A percentile compares a stretch with the other conserved stretches of the same genome.
These are phyloP conservation scores for Acleris literana DNA, from an alignment of 2,888 invertebrate species.

Conservation along the genomic window DNA sequence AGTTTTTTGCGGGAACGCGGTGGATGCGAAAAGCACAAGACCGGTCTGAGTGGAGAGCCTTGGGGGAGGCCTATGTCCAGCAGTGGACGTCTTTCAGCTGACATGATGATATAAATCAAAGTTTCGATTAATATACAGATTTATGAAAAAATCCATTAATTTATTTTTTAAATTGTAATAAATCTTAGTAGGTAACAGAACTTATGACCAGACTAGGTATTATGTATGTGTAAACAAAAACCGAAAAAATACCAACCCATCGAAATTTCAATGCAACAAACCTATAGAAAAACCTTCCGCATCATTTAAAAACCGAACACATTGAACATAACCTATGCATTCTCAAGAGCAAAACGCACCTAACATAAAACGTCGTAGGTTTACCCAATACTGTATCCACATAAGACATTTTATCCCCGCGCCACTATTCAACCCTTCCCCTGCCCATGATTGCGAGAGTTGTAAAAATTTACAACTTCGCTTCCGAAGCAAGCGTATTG, in stretches of 20 bases:
- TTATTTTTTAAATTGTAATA: no score
- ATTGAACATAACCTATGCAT: slow-evolving; percentile 35
- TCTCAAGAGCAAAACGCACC: slow-evolving; percentile 27
- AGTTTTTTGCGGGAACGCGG: no score
- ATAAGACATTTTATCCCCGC: slow-evolving; percentile 11
- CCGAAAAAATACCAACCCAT: not conserved
- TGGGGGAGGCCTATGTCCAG: no score
- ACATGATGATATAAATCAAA: no score
- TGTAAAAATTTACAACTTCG: slow-evolving; percentile 79
- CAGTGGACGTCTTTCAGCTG: no score
- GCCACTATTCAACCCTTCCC: slow-evolving; percentile 55
- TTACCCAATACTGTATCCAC: not conserved
- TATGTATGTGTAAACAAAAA: no score
- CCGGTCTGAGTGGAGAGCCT: no score
- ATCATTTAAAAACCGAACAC: slow-evolving; percentile 33
- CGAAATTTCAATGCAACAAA: not conserved
- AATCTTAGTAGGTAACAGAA: no score
- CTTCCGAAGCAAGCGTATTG: slow-evolving; percentile 71
- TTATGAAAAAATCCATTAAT: no score
- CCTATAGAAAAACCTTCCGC: slow-evolving; percentile 24
- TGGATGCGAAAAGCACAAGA: no score
- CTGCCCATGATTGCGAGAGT: slow-evolving; percentile 62
- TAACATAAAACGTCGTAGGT: slow-evolving; percentile 1
- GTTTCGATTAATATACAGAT: no score
- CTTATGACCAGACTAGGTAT: no score